phyloP scores from a whole-genome alignment of 2,888 invertebrate species.

The Tinea pellionella region DNA sequence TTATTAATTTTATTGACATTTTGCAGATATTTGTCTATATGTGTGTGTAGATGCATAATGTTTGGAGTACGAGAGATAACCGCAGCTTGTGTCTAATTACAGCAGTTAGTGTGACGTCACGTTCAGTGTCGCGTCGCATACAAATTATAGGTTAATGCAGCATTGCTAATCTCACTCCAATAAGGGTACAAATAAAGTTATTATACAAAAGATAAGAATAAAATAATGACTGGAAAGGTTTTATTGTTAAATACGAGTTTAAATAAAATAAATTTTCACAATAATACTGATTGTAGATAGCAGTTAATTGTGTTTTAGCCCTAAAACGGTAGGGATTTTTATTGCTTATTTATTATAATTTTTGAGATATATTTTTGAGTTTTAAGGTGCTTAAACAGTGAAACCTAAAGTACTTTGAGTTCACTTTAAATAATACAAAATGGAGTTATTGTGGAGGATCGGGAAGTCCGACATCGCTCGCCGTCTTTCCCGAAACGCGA shows the following conservation, averaged over 20 bases:
- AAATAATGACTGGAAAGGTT: not conserved
- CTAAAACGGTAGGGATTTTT: not conserved
- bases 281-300: not conserved
- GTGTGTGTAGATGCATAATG: not conserved
- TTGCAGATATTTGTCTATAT: no score
- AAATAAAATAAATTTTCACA: not conserved
- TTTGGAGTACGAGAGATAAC: not conserved
- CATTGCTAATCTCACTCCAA: not conserved
- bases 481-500: no score
- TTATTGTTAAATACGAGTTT: not conserved
- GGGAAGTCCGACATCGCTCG: no score
- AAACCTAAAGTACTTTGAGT: no score
- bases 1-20: no score
- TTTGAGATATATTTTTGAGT: no score
- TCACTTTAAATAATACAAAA: no score
- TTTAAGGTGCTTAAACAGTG: no score
- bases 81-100: slow-evolving; percentile 6
- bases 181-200: not conserved
- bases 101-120: slow-evolving; percentile 13
- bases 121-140: slow-evolving; percentile 2
- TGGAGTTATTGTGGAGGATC: no score
- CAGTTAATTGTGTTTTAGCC: not conserved
- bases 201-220: not conserved
- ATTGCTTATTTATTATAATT: not conserved
- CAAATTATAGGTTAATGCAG: not conserved